Evolutionary conservation across 2,797 vertebrate genomes (phyloP), one percentile per base, ranked within the genome.

Genomic region (Macropus fuliginosus): DNA sequence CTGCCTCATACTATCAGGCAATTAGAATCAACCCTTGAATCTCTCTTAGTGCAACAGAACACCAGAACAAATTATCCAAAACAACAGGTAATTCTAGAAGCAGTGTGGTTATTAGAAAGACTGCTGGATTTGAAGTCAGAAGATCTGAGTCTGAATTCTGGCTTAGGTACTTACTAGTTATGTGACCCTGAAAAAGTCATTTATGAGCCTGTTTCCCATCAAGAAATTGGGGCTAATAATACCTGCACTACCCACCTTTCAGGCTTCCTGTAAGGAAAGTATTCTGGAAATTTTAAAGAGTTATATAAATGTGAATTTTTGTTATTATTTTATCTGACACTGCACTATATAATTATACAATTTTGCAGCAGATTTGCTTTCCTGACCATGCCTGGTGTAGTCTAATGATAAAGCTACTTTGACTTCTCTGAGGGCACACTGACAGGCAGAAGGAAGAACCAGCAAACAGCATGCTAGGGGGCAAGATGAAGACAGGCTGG

Each of bases 1-100:
- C 59, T 46, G 10, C 21, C 74, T 91, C 94, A 95, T 95, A 93
- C 40, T 87, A 12, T 50, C 18, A 27, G 40, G 74, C 74, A 87
- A 87, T 87, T 87, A 87, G 74, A 87, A 87, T 87, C 24, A 87
- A 87, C 74, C 40, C 31, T 81, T 81, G 21, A 40, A 9, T 46
- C 66, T 40, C 66, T 74, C 16, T 40, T 46, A 46, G 40, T 9
- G n/a, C 14, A 74, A 74, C 0, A 87, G 13, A 87, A 87, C 40
- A 87, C 40, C 24, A 87, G 24, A 24, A 87, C 34, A 87, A 50
- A 87, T 87, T 50, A 87, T 87, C 40, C 40, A 87, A 87, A 87
- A 87, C 40, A 50, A 46, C 40, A 87, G 21, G 21, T 87, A 46
- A 24, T 50, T 87, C 8, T 50, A 50, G 74, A 28, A 87, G 21